These are phyloP conservation scores for Indicator maculatus DNA, from an alignment of 2,113 vertebrate genomes.

Conservation along the genomic window DNA sequence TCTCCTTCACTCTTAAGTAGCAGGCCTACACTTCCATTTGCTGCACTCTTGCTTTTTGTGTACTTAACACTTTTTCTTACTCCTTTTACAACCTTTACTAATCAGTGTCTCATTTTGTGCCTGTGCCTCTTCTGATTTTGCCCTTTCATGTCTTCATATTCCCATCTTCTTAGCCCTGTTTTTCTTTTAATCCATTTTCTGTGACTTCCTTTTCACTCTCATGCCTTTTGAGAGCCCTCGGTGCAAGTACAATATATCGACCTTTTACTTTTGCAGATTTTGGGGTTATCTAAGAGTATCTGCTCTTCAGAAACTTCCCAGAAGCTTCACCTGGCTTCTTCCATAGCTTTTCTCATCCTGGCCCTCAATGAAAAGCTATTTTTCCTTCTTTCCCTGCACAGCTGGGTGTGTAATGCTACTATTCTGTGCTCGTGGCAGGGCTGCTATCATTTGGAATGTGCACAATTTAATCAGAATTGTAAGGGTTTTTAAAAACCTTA, in stretches of 20 bases:
- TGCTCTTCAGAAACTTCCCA: slow-evolving; percentile 25
- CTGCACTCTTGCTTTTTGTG: slow-evolving; percentile 57
- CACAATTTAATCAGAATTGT: slow-evolving; percentile 3
- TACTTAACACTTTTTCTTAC: slow-evolving; percentile 53
- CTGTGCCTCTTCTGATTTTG: slow-evolving; percentile 47
- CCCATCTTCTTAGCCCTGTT: slow-evolving; percentile 3
- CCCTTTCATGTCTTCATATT: slow-evolving; percentile 39
- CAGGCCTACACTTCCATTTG: slow-evolving; percentile 61
- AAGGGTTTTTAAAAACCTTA: not conserved
- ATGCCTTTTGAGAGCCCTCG: slow-evolving; percentile 3
- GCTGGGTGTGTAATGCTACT: not conserved
- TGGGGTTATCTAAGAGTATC: not conserved
- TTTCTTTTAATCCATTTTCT: slow-evolving; percentile 58
- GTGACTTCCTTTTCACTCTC: slow-evolving; percentile 33
- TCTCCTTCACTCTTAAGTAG: slow-evolving; percentile 48
- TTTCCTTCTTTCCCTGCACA: not conserved
- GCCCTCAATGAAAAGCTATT: not conserved
- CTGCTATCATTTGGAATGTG: not conserved
- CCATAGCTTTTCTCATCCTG: not conserved
- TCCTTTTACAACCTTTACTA: slow-evolving; percentile 53
- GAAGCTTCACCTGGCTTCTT: not conserved
- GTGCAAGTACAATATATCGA: slow-evolving; percentile 36
- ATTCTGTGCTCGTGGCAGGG: not conserved
- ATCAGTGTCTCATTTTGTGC: slow-evolving; percentile 64
- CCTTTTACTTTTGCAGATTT: slow-evolving; percentile 35